Conservation (phyloP, 92 coral and sea anemone species). For the Epizoanthus rinbou region DNA sequence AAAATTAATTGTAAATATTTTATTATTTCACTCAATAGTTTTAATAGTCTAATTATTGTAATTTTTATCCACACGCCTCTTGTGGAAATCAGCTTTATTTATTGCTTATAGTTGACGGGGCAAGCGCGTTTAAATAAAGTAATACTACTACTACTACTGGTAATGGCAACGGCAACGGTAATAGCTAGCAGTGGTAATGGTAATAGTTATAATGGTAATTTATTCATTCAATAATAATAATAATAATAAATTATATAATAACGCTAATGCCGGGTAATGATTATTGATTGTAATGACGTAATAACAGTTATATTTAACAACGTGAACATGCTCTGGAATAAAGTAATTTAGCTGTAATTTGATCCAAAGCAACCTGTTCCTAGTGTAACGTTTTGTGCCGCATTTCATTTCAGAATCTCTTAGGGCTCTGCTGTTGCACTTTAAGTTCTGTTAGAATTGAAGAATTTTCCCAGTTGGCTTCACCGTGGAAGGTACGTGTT, state of each 20-base stretch:
- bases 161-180: no score
- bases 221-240: neutral
- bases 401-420: slow-evolving; percentile 57
- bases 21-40: no score
- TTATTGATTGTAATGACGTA: neutral
- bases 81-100: no score
- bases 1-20: no score
- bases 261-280: no score
- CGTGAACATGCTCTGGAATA: neutral
- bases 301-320: neutral
- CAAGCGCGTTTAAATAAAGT: no score
- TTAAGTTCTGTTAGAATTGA: slow-evolving; percentile 68
- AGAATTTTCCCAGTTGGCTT: slow-evolving; percentile 66
- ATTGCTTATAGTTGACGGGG: no score
- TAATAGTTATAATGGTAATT: neutral
- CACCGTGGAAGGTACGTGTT: slow-evolving; percentile 86
- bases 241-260: neutral
- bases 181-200: neutral
- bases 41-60: no score
- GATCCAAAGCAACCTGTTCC: neutral
- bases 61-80: no score
- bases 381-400: neutral
- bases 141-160: no score
- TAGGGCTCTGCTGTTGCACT: slow-evolving; percentile 88
- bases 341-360: no score